These are phyloP conservation scores for Clinocottus analis DNA, from an alignment of 2,113 vertebrate genomes.

Conservation along the genomic window DNA sequence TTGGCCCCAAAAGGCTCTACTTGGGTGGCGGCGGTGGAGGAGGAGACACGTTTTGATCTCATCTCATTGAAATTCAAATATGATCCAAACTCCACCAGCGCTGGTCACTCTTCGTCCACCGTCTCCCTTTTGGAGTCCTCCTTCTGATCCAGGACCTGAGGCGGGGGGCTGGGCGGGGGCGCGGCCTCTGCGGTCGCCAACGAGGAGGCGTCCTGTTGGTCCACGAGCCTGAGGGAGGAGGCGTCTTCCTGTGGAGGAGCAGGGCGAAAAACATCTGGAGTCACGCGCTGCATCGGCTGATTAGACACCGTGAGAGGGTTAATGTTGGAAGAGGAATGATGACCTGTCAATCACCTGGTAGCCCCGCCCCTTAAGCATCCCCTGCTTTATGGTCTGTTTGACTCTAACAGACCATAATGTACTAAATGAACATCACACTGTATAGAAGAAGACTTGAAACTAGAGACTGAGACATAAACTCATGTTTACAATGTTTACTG, in stretches of 20 bases:
- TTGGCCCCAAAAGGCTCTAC: constrained; percentile 44
- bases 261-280: not conserved
- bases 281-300: too few species aligned
- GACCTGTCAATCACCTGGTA: too few species aligned
- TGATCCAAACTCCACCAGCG: constrained; percentile 36
- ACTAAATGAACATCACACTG: too few species aligned
- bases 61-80: constrained; percentile 56
- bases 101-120: constrained; percentile 82
- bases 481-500: too few species aligned
- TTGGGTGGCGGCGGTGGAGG: constrained; percentile 45
- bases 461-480: too few species aligned
- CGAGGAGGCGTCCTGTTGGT: constrained; percentile 75
- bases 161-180: constrained; percentile 73
- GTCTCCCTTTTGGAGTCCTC: constrained; percentile 82
- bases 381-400: too few species aligned
- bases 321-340: too few species aligned
- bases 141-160: constrained; percentile 79
- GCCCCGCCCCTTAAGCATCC: too few species aligned
- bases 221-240: constrained; percentile 76
- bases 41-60: constrained; percentile 60
- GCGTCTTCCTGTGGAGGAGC: constrained; percentile 79
- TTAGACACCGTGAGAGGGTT: not conserved
- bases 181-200: constrained; percentile 70
- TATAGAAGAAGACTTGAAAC: too few species aligned
- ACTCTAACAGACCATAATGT: too few species aligned